Conservation (phyloP, 1,140 invertebrate species). For the Euwallacea fornicatus region DNA sequence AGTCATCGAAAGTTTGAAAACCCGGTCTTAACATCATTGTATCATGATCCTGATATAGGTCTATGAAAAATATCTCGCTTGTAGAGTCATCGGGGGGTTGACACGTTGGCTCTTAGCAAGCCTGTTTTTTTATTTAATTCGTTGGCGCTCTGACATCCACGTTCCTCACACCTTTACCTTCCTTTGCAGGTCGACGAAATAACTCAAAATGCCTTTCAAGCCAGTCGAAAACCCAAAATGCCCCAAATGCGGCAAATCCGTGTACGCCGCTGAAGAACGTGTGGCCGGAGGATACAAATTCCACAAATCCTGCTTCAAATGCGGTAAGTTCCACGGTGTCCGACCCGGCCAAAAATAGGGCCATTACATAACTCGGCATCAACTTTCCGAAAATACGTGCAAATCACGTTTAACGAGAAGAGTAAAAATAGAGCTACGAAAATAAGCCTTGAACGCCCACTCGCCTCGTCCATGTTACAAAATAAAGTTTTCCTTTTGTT, state of each 20-base stretch:
- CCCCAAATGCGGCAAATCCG: slow-evolving; percentile 97
- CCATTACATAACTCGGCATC: slow-evolving; percentile 3
- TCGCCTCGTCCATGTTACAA: no score
- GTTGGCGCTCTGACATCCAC: no score
- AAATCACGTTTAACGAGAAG: not conserved
- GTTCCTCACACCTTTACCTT: no score
- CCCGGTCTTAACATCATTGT: no score
- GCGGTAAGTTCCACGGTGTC: slow-evolving; percentile 71
- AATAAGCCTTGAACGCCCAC: slow-evolving; percentile 21
- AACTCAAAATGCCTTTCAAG: slow-evolving; percentile 94
- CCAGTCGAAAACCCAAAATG: slow-evolving; percentile 94
- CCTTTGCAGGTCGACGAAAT: slow-evolving; percentile 57
- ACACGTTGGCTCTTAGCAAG: no score
- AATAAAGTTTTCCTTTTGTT: not conserved
- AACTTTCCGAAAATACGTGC: slow-evolving; percentile 20
- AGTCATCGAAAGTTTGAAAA: no score
- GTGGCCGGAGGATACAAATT: slow-evolving; percentile 96
- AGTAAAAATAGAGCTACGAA: slow-evolving; percentile 15
- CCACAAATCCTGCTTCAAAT: slow-evolving; percentile 99
- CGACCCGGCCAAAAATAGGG: not conserved
- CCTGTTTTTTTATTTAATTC: no score
- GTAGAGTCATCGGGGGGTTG: no score
- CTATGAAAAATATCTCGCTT: no score
- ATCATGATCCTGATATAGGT: no score
- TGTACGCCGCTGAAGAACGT: slow-evolving; percentile 98